Evolutionary conservation across 2,113 vertebrate species (phyloP).

Genomic region (Phocoena sinus): DNA sequence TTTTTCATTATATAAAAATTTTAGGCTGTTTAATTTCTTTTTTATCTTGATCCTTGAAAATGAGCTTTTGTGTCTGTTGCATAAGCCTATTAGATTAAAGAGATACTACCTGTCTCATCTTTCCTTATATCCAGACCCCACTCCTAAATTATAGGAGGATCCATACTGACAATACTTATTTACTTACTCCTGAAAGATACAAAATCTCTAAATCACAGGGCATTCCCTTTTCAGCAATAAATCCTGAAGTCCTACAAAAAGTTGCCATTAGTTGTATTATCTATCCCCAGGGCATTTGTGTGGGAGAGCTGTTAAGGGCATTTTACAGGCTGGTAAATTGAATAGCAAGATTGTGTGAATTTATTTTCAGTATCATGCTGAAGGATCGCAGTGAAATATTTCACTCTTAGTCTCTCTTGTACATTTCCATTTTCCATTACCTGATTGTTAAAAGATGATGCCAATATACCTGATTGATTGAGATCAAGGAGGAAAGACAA

Average conservation of each 20-base stretch:
- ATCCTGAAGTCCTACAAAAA: not conserved
- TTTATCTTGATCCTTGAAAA: not conserved
- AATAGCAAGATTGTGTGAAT: not conserved
- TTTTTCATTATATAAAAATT: not conserved
- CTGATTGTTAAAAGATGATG: not conserved
- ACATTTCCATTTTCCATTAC: not conserved
- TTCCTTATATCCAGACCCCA: not conserved
- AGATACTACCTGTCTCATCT: not conserved
- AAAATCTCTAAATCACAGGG: not conserved
- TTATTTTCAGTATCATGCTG: constrained; percentile 5
- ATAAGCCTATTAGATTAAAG: not conserved
- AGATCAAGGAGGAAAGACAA: not conserved
- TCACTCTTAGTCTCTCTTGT: not conserved
- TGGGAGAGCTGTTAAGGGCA: not conserved
- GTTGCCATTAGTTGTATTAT: not conserved
- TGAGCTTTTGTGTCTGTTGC: not conserved
- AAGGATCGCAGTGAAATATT: not conserved
- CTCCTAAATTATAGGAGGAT: not conserved
- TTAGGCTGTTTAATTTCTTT: not conserved
- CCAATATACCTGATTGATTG: not conserved
- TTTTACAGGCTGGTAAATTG: not conserved
- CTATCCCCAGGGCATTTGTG: not conserved
- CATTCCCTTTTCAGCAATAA: not conserved
- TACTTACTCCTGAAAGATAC: not conserved
- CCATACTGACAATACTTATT: not conserved